phyloP scores from a whole-genome alignment of 2,797 vertebrate genomes.

The Tympanoctomys barrerae region DNA sequence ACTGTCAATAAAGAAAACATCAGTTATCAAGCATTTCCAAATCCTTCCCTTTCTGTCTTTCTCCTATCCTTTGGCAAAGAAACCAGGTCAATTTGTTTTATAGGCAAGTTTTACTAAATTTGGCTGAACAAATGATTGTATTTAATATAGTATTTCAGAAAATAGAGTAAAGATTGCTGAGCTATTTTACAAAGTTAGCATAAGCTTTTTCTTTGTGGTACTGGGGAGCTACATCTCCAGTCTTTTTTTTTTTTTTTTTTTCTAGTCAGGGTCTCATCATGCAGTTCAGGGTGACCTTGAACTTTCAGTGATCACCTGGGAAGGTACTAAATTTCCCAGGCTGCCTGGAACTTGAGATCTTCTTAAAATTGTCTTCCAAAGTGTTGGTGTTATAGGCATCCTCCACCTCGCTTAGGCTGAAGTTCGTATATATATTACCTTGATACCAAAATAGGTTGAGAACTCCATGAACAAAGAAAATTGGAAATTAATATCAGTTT shows the following conservation, averaged over 20 bases:
- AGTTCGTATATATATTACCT: neutral
- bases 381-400: neutral
- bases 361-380: neutral
- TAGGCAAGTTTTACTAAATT: neutral
- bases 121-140: neutral
- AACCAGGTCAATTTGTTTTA: neutral
- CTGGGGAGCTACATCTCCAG: neutral
- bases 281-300: neutral
- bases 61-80: neutral
- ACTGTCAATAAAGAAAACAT: neutral
- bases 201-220: neutral
- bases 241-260: neutral
- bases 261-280: neutral
- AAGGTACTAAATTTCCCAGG: neutral
- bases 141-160: neutral
- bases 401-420: neutral
- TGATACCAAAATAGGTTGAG: constrained; percentile 7
- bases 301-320: neutral
- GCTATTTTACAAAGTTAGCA: neutral
- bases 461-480: constrained; percentile 1
- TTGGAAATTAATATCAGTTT: constrained; percentile 22
- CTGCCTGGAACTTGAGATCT: neutral
- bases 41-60: neutral
- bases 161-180: neutral
- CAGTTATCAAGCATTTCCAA: neutral